A percentile compares a stretch with the other conserved stretches of the same genome.
Evolutionary conservation across 2,797 vertebrate genomes (phyloP).

Genomic region (Hyperoplus lanceolatus): DNA sequence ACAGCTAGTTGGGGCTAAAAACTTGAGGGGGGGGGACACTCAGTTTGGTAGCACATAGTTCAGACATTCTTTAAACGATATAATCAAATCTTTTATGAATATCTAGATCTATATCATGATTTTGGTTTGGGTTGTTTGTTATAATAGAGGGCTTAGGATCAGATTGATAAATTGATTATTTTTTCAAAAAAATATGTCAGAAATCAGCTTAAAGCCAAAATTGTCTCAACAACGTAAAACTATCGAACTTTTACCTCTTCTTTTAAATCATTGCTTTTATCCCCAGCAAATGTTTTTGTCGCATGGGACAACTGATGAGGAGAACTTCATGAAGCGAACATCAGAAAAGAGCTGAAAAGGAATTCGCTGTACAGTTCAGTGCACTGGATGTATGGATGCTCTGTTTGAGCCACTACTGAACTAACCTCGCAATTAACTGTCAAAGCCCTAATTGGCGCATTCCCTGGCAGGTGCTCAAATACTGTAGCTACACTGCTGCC

Average conservation of each 20-base stretch:
- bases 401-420: slow-evolving; percentile 36
- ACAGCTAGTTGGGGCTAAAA: slow-evolving; percentile 25
- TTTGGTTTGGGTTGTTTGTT: background rate
- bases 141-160: background rate
- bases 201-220: background rate
- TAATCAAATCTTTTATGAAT: background rate
- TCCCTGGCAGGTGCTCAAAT: slow-evolving; percentile 61
- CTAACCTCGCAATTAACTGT: slow-evolving; percentile 66
- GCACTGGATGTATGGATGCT: slow-evolving; percentile 35
- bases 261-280: background rate
- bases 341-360: background rate
- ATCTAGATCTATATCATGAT: background rate
- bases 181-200: background rate
- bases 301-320: background rate
- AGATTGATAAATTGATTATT: background rate
- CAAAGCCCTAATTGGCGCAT: slow-evolving; percentile 69
- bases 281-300: background rate
- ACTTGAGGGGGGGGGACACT: slow-evolving; percentile 8
- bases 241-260: background rate
- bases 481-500: slow-evolving; percentile 1
- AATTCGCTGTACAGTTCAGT: slow-evolving; percentile 18
- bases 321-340: background rate
- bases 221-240: background rate
- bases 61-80: background rate
- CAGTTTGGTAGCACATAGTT: slow-evolving; percentile 10